phyloP scores from a whole-genome alignment of 1,140 invertebrate species.

The Apis mellifera region DNA sequence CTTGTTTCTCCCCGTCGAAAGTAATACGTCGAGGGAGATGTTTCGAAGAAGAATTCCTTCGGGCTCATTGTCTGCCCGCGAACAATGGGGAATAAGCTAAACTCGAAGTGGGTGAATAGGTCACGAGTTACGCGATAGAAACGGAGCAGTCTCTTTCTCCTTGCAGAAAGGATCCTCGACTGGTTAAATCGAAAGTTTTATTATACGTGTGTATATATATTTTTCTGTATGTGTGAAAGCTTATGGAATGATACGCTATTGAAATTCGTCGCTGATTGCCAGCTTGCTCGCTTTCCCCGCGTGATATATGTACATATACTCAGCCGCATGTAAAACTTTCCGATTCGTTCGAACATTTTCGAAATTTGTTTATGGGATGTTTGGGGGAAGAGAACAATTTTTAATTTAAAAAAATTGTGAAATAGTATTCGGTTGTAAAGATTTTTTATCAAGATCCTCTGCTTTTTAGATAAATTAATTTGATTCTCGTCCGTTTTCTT shows the following conservation, averaged over 20 bases:
- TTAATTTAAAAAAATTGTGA: too few species aligned
- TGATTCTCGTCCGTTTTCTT: background rate
- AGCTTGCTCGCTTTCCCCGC: conserved; percentile 24
- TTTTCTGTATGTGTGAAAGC: conserved; percentile 46
- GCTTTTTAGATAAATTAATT: too few species aligned
- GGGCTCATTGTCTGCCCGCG: conserved; percentile 31
- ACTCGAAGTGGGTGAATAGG: conserved; percentile 72
- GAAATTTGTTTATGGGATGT: background rate
- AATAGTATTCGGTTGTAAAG: too few species aligned
- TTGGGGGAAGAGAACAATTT: too few species aligned
- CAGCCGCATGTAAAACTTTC: conserved; percentile 1
- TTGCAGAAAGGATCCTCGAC: conserved; percentile 22
- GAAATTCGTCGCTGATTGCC: conserved; percentile 58
- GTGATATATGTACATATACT: background rate
- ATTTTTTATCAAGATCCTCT: too few species aligned
- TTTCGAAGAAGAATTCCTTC: conserved; percentile 26
- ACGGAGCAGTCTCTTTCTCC: conserved; percentile 43
- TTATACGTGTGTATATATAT: background rate
- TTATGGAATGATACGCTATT: conserved; percentile 57
- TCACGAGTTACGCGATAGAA: conserved; percentile 58
- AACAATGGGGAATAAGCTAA: conserved; percentile 59
- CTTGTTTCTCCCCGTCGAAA: conserved; percentile 35
- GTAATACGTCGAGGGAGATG: conserved; percentile 27
- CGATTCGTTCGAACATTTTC: background rate
- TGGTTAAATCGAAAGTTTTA: conserved; percentile 51